Evolutionary conservation across 2,797 vertebrate species (phyloP).

Genomic region (Phoebastria nigripes): DNA sequence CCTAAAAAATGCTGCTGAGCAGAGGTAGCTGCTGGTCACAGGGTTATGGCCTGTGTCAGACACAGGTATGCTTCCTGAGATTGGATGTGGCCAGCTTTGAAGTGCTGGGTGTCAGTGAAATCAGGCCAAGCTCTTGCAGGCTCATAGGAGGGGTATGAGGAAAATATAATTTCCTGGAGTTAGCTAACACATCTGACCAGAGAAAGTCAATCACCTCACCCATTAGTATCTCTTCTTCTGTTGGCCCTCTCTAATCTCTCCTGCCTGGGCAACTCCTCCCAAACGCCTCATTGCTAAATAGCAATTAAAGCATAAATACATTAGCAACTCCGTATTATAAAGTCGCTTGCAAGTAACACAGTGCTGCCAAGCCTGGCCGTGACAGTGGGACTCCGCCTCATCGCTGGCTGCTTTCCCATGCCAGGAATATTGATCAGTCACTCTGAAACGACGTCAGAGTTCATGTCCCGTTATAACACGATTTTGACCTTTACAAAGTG

Average conservation of each 20-base stretch:
- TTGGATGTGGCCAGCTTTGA: conserved; percentile 19
- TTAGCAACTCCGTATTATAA: neutral
- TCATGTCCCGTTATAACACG: neutral
- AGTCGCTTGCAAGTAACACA: neutral
- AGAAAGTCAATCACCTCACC: conserved; percentile 7
- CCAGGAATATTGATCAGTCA: neutral
- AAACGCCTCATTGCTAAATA: conserved; percentile 13
- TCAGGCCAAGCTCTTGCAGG: neutral
- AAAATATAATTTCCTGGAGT: conserved; percentile 33
- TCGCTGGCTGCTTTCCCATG: neutral
- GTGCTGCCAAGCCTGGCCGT: neutral
- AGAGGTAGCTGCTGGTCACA: neutral
- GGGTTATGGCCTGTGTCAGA: neutral
- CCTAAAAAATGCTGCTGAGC: neutral
- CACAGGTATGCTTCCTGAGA: neutral
- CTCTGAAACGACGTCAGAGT: neutral
- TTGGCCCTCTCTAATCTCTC: conserved; percentile 13
- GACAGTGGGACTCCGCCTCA: neutral
- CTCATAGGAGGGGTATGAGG: conserved; percentile 6
- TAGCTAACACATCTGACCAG: conserved; percentile 16
- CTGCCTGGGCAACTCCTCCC: conserved; percentile 2
- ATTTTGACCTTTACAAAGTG: neutral
- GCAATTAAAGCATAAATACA: conserved; percentile 21
- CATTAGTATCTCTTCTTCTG: conserved; percentile 38
- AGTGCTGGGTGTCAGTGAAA: conserved; percentile 1